phyloP scores from a whole-genome alignment of 2,888 invertebrate species.

The Drosophila testacea region DNA sequence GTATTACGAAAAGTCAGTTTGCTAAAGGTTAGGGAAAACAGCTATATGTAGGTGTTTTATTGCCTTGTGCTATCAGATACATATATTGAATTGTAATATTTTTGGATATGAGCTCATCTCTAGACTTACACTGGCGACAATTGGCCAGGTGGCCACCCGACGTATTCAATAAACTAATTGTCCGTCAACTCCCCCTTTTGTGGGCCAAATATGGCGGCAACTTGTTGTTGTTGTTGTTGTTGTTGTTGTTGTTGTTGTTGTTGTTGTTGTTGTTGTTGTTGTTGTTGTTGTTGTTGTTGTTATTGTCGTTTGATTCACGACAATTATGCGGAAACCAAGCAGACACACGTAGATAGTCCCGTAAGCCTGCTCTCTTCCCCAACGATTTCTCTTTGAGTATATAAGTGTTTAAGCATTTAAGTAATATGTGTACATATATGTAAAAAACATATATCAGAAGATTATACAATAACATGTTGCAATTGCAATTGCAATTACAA shows the following conservation, averaged over 20 bases:
- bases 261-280: constrained; percentile 18
- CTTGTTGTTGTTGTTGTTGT: constrained; percentile 18
- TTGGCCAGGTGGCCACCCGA: constrained; percentile 15
- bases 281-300: constrained; percentile 20
- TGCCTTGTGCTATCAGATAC: not conserved
- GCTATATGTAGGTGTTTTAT: not conserved
- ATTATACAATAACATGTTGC: constrained; percentile 30
- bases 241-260: constrained; percentile 20
- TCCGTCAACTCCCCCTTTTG: constrained; percentile 15
- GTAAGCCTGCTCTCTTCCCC: not conserved
- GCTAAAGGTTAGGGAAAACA: too few species aligned
- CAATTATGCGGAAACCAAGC: constrained; percentile 51
- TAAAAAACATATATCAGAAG: not conserved
- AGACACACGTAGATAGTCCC: constrained; percentile 32
- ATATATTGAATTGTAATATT: not conserved
- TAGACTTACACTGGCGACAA: not conserved
- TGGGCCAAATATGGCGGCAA: constrained; percentile 48
- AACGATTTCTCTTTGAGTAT: constrained; percentile 23
- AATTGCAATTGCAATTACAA: constrained; percentile 21
- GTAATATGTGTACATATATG: not conserved
- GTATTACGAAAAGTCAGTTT: too few species aligned
- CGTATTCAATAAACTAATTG: not conserved
- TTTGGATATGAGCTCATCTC: constrained; percentile 3
- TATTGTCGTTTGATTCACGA: constrained; percentile 33
- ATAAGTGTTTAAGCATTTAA: not conserved